Evolutionary conservation across 53 echinoderm and acorn worm genomes (phyloP).

Genomic region (Antedon mediterranea): DNA sequence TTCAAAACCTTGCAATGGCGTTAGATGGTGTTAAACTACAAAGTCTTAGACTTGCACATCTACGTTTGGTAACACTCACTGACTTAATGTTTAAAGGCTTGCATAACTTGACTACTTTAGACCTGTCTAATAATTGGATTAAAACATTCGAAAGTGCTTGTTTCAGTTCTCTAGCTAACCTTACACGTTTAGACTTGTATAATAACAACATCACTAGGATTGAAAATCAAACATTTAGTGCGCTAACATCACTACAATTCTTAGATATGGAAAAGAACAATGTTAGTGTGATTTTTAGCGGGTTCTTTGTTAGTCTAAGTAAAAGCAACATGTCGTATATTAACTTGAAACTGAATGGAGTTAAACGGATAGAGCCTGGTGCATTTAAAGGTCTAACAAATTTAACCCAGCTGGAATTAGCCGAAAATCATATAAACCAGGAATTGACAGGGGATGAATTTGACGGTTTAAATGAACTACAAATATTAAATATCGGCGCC

Average conservation of each 20-base stretch:
- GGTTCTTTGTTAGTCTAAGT: constrained; percentile 34
- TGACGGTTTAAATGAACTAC: constrained; percentile 23
- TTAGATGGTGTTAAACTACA: constrained; percentile 9
- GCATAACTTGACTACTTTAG: constrained; percentile 25
- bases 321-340: constrained; percentile 18
- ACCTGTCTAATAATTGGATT: constrained; percentile 56
- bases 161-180: constrained; percentile 21
- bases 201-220: constrained; percentile 33
- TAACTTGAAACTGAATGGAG: constrained; percentile 34
- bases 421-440: constrained; percentile 50
- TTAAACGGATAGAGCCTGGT: constrained; percentile 19
- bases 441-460: constrained; percentile 39
- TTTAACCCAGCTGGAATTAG: constrained; percentile 36
- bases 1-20: constrained; percentile 17
- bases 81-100: constrained; percentile 33
- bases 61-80: constrained; percentile 23
- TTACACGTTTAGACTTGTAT: constrained; percentile 28
- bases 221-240: constrained; percentile 16
- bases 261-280: constrained; percentile 40
- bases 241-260: constrained; percentile 22
- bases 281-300: constrained; percentile 21
- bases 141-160: constrained; percentile 13
- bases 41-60: constrained; percentile 19
- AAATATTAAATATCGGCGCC: constrained; percentile 33
- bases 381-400: constrained; percentile 41